Evolutionary conservation across 2,888 invertebrate species (phyloP), one percentile per base, ranked within the genome.

Genomic region (Tortricodes alternella): DNA sequence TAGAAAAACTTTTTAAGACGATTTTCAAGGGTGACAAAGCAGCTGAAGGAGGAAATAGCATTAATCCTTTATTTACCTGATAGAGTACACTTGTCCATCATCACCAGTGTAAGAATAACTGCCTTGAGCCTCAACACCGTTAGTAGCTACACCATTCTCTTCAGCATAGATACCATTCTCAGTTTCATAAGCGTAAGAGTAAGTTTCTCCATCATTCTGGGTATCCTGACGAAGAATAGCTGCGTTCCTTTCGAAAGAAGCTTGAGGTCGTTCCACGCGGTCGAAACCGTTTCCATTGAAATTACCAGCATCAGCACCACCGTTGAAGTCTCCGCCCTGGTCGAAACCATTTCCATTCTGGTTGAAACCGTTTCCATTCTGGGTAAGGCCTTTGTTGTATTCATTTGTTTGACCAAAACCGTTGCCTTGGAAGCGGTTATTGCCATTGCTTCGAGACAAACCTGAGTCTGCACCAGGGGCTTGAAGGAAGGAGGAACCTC

Each of bases 151-250:
- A 16, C 89, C 89, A 58, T 62, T 83, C 52, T 89, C 89, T 53
- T 89, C 88, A 57, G 83, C 89, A 53, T 64, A 70, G 32, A 90
- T 89, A 2, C 89, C 89, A 58, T 89, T 89, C 53, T 89, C 85
- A 32, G 89, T 89, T 62, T 90, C 88, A 63, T 75, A 89, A 51
- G 81, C 78, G 39, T 83, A 89, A 0, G 84, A 73, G 60, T 80
- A 89, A 29, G 73, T 75, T 46, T 89, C 84, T 58, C 88, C 89
- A 68, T 89, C 78, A 56, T 86, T 86, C 19, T 80, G 71, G 56
- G 73, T 81, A 48, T 83, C 81, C 61, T 83, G 83, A 23, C 89
- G 84, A 52, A 90, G 77, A 24, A 89, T 84, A 13, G 80, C 85
- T 19, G 89, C 87, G 38, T 78, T 85, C 59, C 85, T 85, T 61